A percentile compares a stretch with the other conserved stretches of the same genome.
Conservation (phyloP, 2,113 vertebrate species). For the Edolisoma coerulescens region DNA sequence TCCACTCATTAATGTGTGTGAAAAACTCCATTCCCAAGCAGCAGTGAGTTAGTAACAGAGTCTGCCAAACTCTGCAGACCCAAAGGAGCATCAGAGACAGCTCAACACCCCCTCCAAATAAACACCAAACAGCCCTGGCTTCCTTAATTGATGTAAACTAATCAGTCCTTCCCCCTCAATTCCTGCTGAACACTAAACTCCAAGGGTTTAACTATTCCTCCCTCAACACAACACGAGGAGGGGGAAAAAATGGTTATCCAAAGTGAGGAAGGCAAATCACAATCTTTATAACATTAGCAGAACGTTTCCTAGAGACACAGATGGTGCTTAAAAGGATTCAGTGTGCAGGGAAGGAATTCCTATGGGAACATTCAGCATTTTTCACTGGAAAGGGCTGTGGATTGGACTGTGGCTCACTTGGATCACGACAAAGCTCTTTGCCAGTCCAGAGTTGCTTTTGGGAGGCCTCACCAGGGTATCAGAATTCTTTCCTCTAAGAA, state of each 20-base stretch:
- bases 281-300: not conserved
- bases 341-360: not conserved
- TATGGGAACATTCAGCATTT: not conserved
- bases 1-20: not conserved
- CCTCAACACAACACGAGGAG: not conserved
- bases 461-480: not conserved
- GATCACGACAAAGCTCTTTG: not conserved
- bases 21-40: not conserved
- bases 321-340: not conserved
- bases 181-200: not conserved
- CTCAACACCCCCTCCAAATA: not conserved
- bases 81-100: not conserved
- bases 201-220: not conserved
- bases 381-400: not conserved
- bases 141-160: not conserved
- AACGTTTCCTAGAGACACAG: not conserved
- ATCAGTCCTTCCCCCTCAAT: not conserved
- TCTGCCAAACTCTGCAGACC: not conserved
- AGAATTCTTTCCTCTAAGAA: not conserved
- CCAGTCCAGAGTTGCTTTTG: not conserved
- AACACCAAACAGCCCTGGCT: not conserved
- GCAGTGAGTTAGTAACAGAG: not conserved
- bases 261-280: not conserved
- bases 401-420: not conserved
- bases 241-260: not conserved